phyloP scores from a whole-genome alignment of 2,113 vertebrate species.

The Fregata magnificens region DNA sequence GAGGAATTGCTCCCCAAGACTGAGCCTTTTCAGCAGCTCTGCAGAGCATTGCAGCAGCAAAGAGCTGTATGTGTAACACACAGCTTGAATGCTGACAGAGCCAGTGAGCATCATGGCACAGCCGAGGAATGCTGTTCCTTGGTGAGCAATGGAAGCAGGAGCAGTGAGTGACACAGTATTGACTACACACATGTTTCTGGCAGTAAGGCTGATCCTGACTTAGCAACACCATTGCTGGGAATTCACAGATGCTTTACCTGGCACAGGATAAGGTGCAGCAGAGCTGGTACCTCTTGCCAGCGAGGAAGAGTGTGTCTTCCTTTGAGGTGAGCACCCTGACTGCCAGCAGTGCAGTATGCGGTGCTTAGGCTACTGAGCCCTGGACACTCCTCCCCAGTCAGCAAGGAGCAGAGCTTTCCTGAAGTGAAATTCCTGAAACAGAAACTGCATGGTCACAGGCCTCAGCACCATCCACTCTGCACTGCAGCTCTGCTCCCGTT shows the following conservation, averaged over 20 bases:
- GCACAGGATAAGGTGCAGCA: not conserved
- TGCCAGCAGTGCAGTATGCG: fast-evolving
- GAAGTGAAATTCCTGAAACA: not conserved
- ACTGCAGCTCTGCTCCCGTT: not conserved
- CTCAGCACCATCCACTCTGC: not conserved
- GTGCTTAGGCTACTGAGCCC: not conserved
- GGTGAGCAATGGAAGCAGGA: not conserved
- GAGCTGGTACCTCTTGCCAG: not conserved
- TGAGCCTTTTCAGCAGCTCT: not conserved
- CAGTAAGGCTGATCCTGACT: not conserved
- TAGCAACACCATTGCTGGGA: not conserved
- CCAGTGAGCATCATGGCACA: too few species aligned
- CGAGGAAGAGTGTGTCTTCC: not conserved
- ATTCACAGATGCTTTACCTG: not conserved
- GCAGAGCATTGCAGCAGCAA: not conserved
- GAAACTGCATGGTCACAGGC: not conserved
- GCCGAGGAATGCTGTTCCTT: too few species aligned
- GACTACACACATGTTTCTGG: fast-evolving
- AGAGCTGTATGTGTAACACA: not conserved
- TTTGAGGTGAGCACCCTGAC: not conserved
- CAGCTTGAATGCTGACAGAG: not conserved
- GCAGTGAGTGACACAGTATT: not conserved
- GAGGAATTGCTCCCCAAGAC: not conserved
- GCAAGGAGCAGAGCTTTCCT: not conserved
- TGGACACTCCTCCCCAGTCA: too few species aligned